Conservation (phyloP, 1,140 invertebrate genomes). For the Drosophila azteca region DNA sequence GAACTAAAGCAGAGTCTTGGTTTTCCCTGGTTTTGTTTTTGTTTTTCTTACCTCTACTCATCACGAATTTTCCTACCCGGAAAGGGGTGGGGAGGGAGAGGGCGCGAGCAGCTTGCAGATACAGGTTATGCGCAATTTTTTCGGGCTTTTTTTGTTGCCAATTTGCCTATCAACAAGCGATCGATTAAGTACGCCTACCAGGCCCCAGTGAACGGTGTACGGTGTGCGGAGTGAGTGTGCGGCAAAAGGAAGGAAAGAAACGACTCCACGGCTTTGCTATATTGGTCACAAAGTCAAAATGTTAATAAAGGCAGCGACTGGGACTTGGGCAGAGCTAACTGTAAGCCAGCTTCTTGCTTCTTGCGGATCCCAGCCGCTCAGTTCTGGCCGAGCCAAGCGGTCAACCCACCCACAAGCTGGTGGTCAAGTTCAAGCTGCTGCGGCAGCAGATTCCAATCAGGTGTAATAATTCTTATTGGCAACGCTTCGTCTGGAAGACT, state of each 20-base stretch:
- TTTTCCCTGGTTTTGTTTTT: constrained; percentile 20
- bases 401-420: constrained; percentile 63
- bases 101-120: constrained; percentile 27
- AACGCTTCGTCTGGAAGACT: constrained; percentile 75
- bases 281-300: constrained; percentile 83
- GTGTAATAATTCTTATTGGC: constrained; percentile 84
- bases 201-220: constrained; percentile 26
- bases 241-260: not conserved
- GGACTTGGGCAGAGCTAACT: constrained; percentile 19
- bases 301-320: constrained; percentile 77
- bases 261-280: constrained; percentile 46
- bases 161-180: constrained; percentile 84
- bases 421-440: constrained; percentile 72
- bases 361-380: not conserved
- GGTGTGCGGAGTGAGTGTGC: constrained; percentile 20
- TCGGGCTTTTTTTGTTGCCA: constrained; percentile 58
- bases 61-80: constrained; percentile 71
- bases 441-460: constrained; percentile 82
- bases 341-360: constrained; percentile 24
- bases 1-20: constrained; percentile 70
- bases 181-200: constrained; percentile 82
- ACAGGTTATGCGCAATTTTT: constrained; percentile 65
- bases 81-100: constrained; percentile 24
- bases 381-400: constrained; percentile 17
- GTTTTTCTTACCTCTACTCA: constrained; percentile 45